A percentile compares a stretch with the other conserved stretches of the same genome.
Conservation (phyloP, 1,140 invertebrate genomes). For the Heliconius congener region DNA sequence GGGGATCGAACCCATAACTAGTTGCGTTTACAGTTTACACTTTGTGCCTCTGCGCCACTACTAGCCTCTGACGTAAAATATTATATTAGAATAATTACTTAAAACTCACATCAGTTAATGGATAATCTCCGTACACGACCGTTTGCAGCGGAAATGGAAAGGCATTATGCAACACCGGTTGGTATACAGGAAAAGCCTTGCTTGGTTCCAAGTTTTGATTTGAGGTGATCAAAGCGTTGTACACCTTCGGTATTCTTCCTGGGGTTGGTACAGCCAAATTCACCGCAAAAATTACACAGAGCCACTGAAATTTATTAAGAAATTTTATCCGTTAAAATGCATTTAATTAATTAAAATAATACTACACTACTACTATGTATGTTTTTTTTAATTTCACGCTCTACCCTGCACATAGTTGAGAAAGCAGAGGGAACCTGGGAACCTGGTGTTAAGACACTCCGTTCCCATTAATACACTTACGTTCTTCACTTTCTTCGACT, state of each 20-base stretch:
- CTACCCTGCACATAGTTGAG: too few relatives aligned
- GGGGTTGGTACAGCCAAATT: conserved; percentile 73
- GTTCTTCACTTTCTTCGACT: too few relatives aligned
- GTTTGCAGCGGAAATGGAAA: conserved; percentile 81
- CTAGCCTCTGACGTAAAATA: too few relatives aligned
- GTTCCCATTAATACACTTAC: too few relatives aligned
- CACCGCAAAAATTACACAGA: background rate
- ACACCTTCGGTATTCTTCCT: conserved; percentile 85
- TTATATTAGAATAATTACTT: background rate
- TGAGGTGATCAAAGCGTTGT: conserved; percentile 88
- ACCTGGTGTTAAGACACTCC: too few relatives aligned
- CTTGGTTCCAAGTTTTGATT: conserved; percentile 88
- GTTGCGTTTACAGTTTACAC: too few relatives aligned
- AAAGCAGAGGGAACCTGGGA: too few relatives aligned
- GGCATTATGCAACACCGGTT: conserved; percentile 84
- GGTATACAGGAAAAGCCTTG: conserved; percentile 86
- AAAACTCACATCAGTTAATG: conserved; percentile 61
- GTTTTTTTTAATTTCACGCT: too few relatives aligned
- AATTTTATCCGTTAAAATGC: background rate
- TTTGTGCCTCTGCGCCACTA: too few relatives aligned
- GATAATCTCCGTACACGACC: conserved; percentile 63
- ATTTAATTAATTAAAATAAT: too few relatives aligned
- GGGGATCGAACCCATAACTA: too few relatives aligned
- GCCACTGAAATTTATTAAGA: background rate
- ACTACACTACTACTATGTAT: too few relatives aligned